Evolutionary conservation across 2,113 vertebrate species (phyloP).

Genomic region (Edolisoma coerulescens): DNA sequence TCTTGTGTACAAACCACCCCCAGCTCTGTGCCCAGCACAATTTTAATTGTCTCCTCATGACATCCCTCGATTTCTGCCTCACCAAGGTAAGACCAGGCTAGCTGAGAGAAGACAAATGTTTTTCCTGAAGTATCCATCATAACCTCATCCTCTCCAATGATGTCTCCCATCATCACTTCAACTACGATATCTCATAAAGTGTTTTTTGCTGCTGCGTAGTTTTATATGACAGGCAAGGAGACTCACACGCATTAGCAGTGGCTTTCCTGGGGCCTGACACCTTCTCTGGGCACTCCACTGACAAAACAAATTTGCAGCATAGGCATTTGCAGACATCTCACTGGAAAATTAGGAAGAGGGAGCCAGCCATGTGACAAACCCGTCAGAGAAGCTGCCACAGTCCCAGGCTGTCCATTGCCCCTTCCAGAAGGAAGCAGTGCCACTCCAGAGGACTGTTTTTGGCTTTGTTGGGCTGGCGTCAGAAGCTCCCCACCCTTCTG

Average conservation of each 20-base stretch:
- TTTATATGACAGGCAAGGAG: not conserved
- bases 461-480: not conserved
- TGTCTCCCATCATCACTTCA: not conserved
- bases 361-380: not conserved
- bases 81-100: not conserved
- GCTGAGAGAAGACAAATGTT: not conserved
- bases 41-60: not conserved
- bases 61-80: fast-evolving
- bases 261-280: not conserved
- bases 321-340: not conserved
- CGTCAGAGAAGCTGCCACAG: not conserved
- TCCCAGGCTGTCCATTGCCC: not conserved
- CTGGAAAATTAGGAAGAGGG: not conserved
- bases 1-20: not conserved
- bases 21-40: not conserved
- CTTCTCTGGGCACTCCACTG: not conserved
- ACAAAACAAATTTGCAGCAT: not conserved
- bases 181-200: not conserved
- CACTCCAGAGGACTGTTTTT: not conserved
- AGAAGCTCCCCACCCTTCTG: not conserved
- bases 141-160: not conserved
- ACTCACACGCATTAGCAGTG: fast-evolving
- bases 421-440: not conserved
- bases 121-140: not conserved
- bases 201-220: not conserved